These are phyloP conservation scores for Hormiphora californensis DNA, from an alignment of 37 sponge, comb jelly and placozoan genomes.

Conservation along the genomic window DNA sequence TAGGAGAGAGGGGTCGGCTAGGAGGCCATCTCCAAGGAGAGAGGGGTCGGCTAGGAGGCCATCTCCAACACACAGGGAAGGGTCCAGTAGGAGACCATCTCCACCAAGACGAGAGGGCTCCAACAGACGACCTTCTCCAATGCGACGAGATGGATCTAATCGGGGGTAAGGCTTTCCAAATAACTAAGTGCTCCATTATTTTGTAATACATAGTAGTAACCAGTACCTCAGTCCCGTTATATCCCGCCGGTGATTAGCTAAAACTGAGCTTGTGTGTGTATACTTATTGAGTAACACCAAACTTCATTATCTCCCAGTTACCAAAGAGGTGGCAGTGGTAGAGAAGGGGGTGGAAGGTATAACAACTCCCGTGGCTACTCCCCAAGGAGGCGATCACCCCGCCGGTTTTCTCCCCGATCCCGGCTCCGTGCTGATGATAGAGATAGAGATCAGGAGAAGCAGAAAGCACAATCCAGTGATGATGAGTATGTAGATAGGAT, in stretches of 20 bases:
- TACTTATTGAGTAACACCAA: no score
- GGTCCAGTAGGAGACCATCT: constrained; percentile 18
- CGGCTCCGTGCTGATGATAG: constrained; percentile 19
- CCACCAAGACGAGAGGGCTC: constrained; percentile 46
- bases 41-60: constrained; percentile 12
- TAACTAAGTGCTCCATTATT: no score
- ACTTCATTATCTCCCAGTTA: no score
- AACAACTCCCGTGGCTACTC: neutral
- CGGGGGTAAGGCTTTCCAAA: no score
- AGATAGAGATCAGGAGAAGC: neutral
- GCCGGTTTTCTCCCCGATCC: neutral
- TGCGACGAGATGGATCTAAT: constrained; percentile 15
- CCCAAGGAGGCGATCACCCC: neutral
- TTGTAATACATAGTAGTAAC: no score
- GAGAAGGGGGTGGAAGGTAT: neutral
- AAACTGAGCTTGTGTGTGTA: no score
- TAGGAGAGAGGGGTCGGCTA: constrained; percentile 26
- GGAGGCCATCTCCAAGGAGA: constrained; percentile 14
- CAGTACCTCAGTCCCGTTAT: no score
- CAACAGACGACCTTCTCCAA: no score
- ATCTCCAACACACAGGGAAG: no score
- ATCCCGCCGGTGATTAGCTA: no score
- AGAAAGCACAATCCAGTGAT: constrained; percentile 9
- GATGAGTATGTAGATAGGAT: constrained; percentile 13
- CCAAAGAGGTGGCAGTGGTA: neutral